These are phyloP conservation scores for Macrosteles quadrilineatus DNA, from an alignment of 1,140 invertebrate genomes.

Conservation along the genomic window DNA sequence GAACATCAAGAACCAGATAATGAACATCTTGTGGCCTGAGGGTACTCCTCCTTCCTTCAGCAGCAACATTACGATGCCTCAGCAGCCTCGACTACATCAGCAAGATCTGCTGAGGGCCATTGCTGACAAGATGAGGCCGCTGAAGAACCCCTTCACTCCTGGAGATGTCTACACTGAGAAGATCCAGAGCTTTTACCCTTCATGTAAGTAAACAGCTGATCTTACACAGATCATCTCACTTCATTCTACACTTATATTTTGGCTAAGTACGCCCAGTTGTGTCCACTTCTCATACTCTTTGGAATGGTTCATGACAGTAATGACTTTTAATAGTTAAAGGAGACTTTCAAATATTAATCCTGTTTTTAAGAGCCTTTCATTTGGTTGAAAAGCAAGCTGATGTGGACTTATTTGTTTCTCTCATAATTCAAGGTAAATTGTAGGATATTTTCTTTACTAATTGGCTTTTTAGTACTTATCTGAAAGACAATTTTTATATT, in stretches of 20 bases:
- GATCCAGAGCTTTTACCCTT: constrained; percentile 42
- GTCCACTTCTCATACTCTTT: background rate
- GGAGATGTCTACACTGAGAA: constrained; percentile 40
- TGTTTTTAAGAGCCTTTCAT: too few species aligned
- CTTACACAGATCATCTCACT: background rate
- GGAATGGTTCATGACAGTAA: too few species aligned
- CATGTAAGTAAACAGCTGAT: constrained; percentile 36
- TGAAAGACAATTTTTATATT: too few species aligned
- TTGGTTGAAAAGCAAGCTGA: too few species aligned
- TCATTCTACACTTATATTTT: too few species aligned
- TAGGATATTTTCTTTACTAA: too few species aligned
- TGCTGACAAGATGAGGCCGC: constrained; percentile 32
- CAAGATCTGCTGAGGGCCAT: constrained; percentile 29
- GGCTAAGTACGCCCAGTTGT: background rate
- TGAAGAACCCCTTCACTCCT: constrained; percentile 30
- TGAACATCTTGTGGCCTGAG: constrained; percentile 21
- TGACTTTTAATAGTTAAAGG: too few species aligned
- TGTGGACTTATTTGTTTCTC: too few species aligned
- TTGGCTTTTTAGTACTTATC: too few species aligned
- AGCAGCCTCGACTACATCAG: constrained; percentile 31
- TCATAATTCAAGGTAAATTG: too few species aligned
- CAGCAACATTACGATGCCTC: constrained; percentile 5
- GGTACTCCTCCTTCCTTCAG: constrained; percentile 12
- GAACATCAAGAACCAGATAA: constrained; percentile 33
- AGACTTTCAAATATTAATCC: too few species aligned